Conservation (phyloP, 2,888 invertebrate genomes). For the Belgica antarctica region DNA sequence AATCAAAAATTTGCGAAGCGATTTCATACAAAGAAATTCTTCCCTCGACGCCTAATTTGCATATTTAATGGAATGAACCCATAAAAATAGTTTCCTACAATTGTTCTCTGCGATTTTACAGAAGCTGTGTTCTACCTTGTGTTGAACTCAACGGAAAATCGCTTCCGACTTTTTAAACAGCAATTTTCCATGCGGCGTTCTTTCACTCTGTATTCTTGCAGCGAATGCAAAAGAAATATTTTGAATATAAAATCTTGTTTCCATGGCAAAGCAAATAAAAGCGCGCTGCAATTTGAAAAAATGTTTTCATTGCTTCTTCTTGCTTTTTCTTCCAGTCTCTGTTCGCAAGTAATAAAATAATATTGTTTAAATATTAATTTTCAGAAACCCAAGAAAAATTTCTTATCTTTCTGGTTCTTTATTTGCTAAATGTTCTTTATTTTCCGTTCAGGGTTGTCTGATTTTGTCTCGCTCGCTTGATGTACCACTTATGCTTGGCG, state of each 20-base stretch:
- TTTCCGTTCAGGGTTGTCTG: constrained; percentile 17
- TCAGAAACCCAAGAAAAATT: constrained; percentile 27
- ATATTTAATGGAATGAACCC: constrained; percentile 42
- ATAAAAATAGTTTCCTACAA: constrained; percentile 30
- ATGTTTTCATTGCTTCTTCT: constrained; percentile 9
- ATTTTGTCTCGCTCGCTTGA: background rate
- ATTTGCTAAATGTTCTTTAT: background rate
- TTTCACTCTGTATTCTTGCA: background rate
- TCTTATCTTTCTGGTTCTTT: constrained; percentile 16
- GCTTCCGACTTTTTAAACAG: background rate
- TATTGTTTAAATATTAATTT: constrained; percentile 37
- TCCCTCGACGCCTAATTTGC: constrained; percentile 34
- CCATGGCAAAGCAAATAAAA: background rate
- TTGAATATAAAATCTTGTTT: background rate
- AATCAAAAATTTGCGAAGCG: constrained; percentile 35
- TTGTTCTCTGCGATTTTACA: background rate
- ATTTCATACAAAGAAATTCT: background rate
- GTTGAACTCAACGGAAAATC: too few relatives aligned
- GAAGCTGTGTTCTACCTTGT: background rate
- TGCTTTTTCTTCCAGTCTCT: background rate
- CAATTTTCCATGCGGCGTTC: background rate
- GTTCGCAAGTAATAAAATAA: constrained; percentile 8
- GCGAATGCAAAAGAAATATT: background rate
- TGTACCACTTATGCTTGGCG: background rate
- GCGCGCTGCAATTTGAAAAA: background rate